Evolutionary conservation across 2,797 vertebrate species (phyloP).

Genomic region (Pipistrellus pygmaeus): DNA sequence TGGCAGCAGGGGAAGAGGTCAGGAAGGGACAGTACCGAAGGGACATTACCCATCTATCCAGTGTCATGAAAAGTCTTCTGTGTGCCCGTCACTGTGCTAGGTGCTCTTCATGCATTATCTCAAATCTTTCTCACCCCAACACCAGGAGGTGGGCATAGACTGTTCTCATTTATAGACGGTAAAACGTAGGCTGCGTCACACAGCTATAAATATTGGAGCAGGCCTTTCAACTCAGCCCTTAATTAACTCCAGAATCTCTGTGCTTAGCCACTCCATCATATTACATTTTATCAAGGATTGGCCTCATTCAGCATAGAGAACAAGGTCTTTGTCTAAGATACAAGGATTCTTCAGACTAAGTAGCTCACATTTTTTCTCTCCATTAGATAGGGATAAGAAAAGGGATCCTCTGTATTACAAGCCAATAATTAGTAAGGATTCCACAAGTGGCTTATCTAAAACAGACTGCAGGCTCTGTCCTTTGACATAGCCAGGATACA

Average conservation of each 20-base stretch:
- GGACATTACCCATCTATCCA: neutral
- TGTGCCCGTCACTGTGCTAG: neutral
- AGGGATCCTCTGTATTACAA: slow-evolving; percentile 34
- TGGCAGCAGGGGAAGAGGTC: neutral
- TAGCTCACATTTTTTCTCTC: neutral
- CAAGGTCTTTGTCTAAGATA: slow-evolving; percentile 10
- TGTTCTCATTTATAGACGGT: neutral
- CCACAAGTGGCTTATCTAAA: neutral
- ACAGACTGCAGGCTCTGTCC: neutral
- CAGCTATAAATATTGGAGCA: neutral
- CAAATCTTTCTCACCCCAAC: neutral
- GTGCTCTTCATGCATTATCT: neutral
- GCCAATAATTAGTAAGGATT: neutral
- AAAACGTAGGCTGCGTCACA: neutral
- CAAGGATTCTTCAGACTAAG: neutral
- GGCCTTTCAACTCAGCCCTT: neutral
- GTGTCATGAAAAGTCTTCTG: neutral
- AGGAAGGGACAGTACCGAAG: neutral
- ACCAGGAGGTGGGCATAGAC: neutral
- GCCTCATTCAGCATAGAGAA: slow-evolving; percentile 32
- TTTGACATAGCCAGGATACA: neutral
- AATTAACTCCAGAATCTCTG: neutral
- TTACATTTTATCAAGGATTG: neutral
- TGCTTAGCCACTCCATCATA: neutral
- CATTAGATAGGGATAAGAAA: neutral